A percentile compares a stretch with the other conserved stretches of the same genome.
These are phyloP conservation scores for Melanotaenia duboulayi DNA, from an alignment of 2,113 vertebrate genomes.

Conservation along the genomic window DNA sequence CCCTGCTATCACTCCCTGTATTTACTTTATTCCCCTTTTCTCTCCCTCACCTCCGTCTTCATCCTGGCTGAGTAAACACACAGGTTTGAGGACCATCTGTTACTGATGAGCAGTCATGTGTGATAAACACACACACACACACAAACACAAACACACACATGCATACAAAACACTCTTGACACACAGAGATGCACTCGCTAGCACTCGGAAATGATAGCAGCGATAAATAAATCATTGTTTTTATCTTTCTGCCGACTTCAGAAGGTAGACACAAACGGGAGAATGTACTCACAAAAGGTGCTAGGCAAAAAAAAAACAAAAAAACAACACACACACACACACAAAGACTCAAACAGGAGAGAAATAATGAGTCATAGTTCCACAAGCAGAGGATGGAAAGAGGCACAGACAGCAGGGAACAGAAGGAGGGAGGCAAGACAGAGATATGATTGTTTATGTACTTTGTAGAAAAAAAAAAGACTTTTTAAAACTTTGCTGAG, in stretches of 20 bases:
- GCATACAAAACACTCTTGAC: conserved; percentile 1
- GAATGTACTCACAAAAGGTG: background rate
- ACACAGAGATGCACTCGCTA: background rate
- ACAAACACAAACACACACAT: conserved; percentile 14
- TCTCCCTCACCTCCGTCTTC: conserved; percentile 54
- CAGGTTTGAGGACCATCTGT: conserved; percentile 77
- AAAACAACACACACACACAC: background rate
- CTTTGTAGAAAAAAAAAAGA: conserved; percentile 12
- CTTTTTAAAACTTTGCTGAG: conserved; percentile 49
- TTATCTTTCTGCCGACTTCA: background rate
- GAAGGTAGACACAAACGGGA: background rate
- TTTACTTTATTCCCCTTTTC: conserved; percentile 40
- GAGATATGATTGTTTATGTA: conserved; percentile 26
- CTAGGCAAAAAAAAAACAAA: background rate
- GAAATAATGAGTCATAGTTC: conserved; percentile 64
- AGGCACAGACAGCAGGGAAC: conserved; percentile 34
- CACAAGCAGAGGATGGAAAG: conserved; percentile 38
- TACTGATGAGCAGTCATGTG: conserved; percentile 64
- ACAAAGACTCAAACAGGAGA: conserved; percentile 2
- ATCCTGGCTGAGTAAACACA: conserved; percentile 71
- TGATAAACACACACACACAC: conserved; percentile 38
- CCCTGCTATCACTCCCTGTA: conserved; percentile 37
- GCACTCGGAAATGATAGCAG: background rate
- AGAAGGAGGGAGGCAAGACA: conserved; percentile 27
- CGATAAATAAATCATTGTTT: background rate